Evolutionary conservation across 2,797 vertebrate genomes (phyloP).

Genomic region (Siniperca undulata): DNA sequence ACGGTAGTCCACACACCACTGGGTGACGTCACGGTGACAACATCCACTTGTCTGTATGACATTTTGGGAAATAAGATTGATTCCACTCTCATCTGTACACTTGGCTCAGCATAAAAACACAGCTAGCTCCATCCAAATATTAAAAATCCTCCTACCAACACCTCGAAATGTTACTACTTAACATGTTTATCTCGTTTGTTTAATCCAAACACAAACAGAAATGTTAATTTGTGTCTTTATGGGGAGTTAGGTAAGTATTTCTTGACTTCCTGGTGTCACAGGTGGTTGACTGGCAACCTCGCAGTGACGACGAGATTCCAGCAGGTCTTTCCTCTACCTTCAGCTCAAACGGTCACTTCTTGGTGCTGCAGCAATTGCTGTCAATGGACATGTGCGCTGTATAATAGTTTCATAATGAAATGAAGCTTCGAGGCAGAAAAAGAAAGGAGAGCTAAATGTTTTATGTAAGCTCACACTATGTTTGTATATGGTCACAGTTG

Average conservation of each 20-base stretch:
- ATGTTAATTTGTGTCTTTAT: background rate
- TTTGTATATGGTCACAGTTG: background rate
- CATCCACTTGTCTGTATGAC: too few species aligned
- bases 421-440: background rate
- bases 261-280: background rate
- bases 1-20: too few species aligned
- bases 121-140: background rate
- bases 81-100: too few species aligned
- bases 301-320: background rate
- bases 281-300: conserved; percentile 1
- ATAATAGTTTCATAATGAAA: background rate
- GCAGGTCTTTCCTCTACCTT: background rate
- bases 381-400: background rate
- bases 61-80: too few species aligned
- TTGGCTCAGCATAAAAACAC: background rate
- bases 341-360: background rate
- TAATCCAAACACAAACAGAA: background rate
- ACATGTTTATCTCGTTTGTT: too few species aligned
- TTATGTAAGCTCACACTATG: background rate
- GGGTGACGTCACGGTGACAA: too few species aligned
- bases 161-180: background rate
- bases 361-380: background rate
- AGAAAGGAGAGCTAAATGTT: background rate
- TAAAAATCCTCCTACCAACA: background rate
- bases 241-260: background rate